These are phyloP conservation scores for Phyllotreta cruciferae DNA, from an alignment of 2,888 invertebrate genomes.

Conservation along the genomic window DNA sequence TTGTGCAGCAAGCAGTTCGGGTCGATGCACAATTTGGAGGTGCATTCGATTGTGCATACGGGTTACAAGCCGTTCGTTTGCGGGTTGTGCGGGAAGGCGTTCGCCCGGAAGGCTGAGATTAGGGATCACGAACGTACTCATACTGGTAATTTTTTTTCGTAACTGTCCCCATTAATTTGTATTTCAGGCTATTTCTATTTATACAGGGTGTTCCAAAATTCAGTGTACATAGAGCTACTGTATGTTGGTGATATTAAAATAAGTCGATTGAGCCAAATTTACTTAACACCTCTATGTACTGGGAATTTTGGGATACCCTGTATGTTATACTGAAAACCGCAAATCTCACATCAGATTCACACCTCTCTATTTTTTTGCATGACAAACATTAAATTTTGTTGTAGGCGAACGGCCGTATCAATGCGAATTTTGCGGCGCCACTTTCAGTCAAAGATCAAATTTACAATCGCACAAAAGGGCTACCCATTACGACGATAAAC, in stretches of 20 bases:
- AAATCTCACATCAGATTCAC: too few relatives aligned
- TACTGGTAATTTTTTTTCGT: conserved; percentile 58
- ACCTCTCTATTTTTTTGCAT: too few relatives aligned
- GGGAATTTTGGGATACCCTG: too few relatives aligned
- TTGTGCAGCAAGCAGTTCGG: conserved; percentile 80
- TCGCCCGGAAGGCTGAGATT: conserved; percentile 79
- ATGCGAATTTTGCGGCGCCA: conserved; percentile 79
- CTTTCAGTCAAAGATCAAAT: conserved; percentile 84
- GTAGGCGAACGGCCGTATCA: conserved; percentile 77
- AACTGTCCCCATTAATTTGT: too few relatives aligned
- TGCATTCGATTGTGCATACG: conserved; percentile 81
- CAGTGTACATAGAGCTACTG: too few relatives aligned
- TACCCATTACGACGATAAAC: conserved; percentile 79
- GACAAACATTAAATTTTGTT: background rate
- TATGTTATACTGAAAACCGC: too few relatives aligned
- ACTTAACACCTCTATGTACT: too few relatives aligned
- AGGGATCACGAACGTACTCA: conserved; percentile 83
- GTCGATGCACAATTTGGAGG: conserved; percentile 73
- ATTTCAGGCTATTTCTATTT: too few relatives aligned
- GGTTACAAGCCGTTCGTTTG: conserved; percentile 77
- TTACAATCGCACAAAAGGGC: conserved; percentile 80
- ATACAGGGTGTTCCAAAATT: too few relatives aligned
- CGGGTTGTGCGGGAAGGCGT: conserved; percentile 74
- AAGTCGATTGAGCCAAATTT: too few relatives aligned
- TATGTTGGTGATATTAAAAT: too few relatives aligned